Base-by-base conservation (phyloP, 2,888 invertebrate species). In the Caenorhabditis drosophilae region DNA sequence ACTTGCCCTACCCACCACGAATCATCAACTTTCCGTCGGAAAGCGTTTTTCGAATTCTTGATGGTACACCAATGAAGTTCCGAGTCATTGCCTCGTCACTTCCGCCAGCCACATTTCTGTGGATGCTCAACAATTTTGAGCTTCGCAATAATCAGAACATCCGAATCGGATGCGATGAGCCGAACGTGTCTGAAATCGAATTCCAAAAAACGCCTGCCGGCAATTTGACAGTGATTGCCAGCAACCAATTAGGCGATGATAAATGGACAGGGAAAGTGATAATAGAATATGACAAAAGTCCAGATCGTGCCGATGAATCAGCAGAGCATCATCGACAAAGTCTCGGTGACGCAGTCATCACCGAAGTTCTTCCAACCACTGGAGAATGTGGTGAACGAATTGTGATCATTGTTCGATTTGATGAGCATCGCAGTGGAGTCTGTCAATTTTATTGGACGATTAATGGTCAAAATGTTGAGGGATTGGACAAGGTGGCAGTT, bases 111-210 rank as follows among this genome's bases (percentile, higher is more conserved):
- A 58, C 64, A 7, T 81, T 80, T 59, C 67, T 69, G 9, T 81
- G 81, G 81, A 60, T 71, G 42, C 53, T 77, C 16, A 81, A 81
- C 55, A 81, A 80, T 41, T 81, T 81, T 35, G 79, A 80, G 42
- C 25, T 76, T 20, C 69, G 76, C 27, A 18, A 45, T 20, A 61
- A 66, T 49, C 51, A 40, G 26, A 73, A 71, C 44, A 63, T 70
- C 4, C 49, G 54, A 16, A 75, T 77, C 31, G 53, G 47, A 27
- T 49, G 27, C 25, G 48, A 50, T 2, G 70, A 62, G 23, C 55
- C 60, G 31, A 78, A 80, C 44, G 36, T 41, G 20, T 68, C 75
- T 7, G 63, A 72, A 56, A 59, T 74, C 9, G 62, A 59, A 20
- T 68, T 79, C 54, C 50, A 62, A 34, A 58, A 67, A 25, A 73